A percentile compares a stretch with the other conserved stretches of the same genome.
These are phyloP conservation scores for Pogonognathellus flavescens DNA, from an alignment of 1,140 invertebrate genomes.

Conservation along the genomic window DNA sequence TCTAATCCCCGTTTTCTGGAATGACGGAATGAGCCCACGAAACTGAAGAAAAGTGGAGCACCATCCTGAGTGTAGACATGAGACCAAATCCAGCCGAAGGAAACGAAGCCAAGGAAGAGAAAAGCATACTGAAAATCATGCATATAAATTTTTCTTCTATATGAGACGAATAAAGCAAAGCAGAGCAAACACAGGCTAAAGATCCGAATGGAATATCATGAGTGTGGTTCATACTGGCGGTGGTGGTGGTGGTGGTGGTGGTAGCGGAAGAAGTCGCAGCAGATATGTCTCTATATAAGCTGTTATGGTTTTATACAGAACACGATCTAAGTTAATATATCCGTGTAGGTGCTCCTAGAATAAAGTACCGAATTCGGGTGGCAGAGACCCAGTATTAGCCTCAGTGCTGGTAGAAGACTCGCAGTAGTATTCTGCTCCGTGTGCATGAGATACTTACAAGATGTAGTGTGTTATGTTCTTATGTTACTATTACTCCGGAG, in stretches of 20 bases:
- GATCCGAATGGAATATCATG: neutral
- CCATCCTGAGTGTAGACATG: conserved; percentile 8
- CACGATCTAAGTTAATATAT: too few relatives aligned
- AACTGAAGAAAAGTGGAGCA: conserved; percentile 6
- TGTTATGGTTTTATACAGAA: too few relatives aligned
- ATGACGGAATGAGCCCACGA: conserved; percentile 15
- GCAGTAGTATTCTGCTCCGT: neutral
- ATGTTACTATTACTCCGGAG: neutral
- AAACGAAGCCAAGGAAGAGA: neutral
- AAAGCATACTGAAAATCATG: neutral
- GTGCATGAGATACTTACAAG: neutral
- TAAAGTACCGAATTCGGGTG: too few relatives aligned
- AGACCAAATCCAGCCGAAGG: neutral
- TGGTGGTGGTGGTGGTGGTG: too few relatives aligned
- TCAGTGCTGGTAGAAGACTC: neutral
- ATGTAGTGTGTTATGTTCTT: neutral
- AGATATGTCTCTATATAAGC: too few relatives aligned
- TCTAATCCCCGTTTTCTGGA: conserved; percentile 39
- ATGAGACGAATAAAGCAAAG: neutral
- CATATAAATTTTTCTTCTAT: neutral
- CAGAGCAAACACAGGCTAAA: neutral
- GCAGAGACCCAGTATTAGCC: neutral
- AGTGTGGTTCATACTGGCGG: neutral
- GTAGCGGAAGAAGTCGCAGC: too few relatives aligned
- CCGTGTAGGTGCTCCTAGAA: too few relatives aligned